Percentiles rank a stretch among this genome's conserved stretches.
Evolutionary conservation across 1,140 invertebrate species (phyloP).

Genomic region (Drosophila athabasca): DNA sequence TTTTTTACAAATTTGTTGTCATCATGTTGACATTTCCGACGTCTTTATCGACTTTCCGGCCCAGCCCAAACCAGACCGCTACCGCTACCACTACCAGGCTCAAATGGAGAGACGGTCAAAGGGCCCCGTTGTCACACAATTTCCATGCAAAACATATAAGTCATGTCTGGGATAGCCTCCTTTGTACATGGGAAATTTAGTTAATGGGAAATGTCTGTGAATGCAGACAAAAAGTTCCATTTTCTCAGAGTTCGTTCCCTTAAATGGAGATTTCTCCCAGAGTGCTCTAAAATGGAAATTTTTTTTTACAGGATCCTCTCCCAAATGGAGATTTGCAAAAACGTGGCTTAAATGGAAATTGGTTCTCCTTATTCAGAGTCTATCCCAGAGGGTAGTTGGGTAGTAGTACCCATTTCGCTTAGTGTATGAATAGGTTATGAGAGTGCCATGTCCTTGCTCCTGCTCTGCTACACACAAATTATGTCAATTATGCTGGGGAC

Average conservation of each 20-base stretch:
- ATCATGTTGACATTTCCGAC: slow-evolving; percentile 82
- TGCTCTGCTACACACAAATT: slow-evolving; percentile 32
- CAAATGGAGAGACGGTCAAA: slow-evolving; percentile 18
- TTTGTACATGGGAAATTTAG: slow-evolving; percentile 5
- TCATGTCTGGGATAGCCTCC: slow-evolving; percentile 27
- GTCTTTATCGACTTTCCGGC: slow-evolving; percentile 69
- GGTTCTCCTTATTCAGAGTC: slow-evolving; percentile 5
- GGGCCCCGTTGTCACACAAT: slow-evolving; percentile 43
- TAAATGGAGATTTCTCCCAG: slow-evolving; percentile 19
- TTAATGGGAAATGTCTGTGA: slow-evolving; percentile 59
- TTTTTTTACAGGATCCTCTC: too few species aligned
- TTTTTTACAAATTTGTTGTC: slow-evolving; percentile 82
- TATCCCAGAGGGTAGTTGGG: too few species aligned
- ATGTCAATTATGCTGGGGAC: slow-evolving; percentile 50
- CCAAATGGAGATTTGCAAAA: background rate
- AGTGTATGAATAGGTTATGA: slow-evolving; percentile 39
- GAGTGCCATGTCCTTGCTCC: background rate
- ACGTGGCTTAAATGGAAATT: slow-evolving; percentile 46
- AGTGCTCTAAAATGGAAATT: too few species aligned
- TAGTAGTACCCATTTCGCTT: too few species aligned
- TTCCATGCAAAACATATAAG: slow-evolving; percentile 50
- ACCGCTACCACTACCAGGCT: too few species aligned
- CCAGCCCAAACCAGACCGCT: background rate
- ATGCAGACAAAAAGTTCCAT: slow-evolving; percentile 42
- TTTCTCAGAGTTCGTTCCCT: slow-evolving; percentile 6